These are phyloP conservation scores for Holothuria glaberrima DNA, from an alignment of 35 echinoderm and acorn worm species.

Conservation along the genomic window DNA sequence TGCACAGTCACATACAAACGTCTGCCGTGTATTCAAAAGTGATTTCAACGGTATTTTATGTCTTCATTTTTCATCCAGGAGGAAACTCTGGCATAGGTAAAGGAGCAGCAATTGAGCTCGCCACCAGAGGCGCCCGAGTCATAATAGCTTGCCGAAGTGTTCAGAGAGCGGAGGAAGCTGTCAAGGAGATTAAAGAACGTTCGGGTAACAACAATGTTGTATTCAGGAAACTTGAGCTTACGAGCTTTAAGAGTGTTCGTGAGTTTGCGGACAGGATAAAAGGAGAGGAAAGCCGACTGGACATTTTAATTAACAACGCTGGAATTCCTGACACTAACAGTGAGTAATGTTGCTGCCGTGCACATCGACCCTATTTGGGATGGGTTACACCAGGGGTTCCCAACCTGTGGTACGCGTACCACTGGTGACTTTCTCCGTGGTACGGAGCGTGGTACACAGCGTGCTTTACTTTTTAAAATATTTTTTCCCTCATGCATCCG, in stretches of 20 bases:
- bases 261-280: slow-evolving; percentile 66
- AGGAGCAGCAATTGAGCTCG: slow-evolving; percentile 79
- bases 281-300: slow-evolving; percentile 67
- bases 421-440: too few relatives aligned
- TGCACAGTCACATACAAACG: too few relatives aligned
- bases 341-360: neutral
- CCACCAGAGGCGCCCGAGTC: slow-evolving; percentile 72
- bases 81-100: slow-evolving; percentile 81
- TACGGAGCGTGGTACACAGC: too few relatives aligned
- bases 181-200: slow-evolving; percentile 48
- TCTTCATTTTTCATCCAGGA: slow-evolving; percentile 17
- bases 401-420: too few relatives aligned
- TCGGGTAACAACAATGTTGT: slow-evolving; percentile 78
- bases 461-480: too few relatives aligned
- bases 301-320: slow-evolving; percentile 92
- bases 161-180: slow-evolving; percentile 58
- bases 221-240: slow-evolving; percentile 70
- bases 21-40: neutral
- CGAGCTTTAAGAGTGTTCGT: slow-evolving; percentile 71
- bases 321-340: slow-evolving; percentile 45
- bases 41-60: neutral
- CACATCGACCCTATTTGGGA: too few relatives aligned
- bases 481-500: too few relatives aligned
- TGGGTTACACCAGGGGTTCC: too few relatives aligned
- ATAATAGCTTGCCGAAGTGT: slow-evolving; percentile 82